Base-by-base conservation (phyloP, 2,113 vertebrate species). In the Nesospiza acunhae region DNA sequence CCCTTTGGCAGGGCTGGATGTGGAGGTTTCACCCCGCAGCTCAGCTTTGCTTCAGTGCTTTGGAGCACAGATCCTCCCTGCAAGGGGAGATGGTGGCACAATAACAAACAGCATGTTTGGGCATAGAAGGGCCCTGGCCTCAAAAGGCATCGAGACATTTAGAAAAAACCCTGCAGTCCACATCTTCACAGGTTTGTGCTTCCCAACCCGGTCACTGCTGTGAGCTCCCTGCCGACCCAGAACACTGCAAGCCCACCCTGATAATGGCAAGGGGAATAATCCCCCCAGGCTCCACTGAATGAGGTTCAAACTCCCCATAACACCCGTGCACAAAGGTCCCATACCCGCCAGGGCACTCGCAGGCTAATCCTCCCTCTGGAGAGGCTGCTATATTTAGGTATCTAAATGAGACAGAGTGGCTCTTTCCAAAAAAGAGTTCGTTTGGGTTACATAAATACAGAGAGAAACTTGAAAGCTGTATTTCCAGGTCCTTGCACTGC, bases 381-480 rank as follows among this genome's bases (percentile, higher is more conserved):
- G 49, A 4, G 0, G 63, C 86, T 42, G 74, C 87, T 94, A 84
- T 93, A 93, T 89, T 96, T 96, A 94, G 96, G 70, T 80, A 82
- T 39, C 90, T 90, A 91, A 96, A 95, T 87, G 85, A 84, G 77
- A 91, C 87, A 69, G 81, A 91, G 77, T 5, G 76, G 60, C 50
- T 94, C 84, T 84, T 95, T 95, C 95, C 90, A 93, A 93, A 93
- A 95, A 95, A 93, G 68, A 96, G 94, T 85, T 87, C 84, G 37
- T 96, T 94, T 89, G 91, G 80, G 77, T 97, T 95, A 94, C 86
- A 92, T 92, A 96, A 96, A 96, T 92, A 83, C 84, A 82, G 41
- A 92, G 55, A 74, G 64, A 93, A 93, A 95, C 76, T 92, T 89
- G 73, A 97, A 95, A 93, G 91, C 91, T 70, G 64, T 33, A 50